A percentile compares a stretch with the other conserved stretches of the same genome.
Conservation (phyloP, 1,140 invertebrate genomes). For the Thalassaphorura encarpata region DNA sequence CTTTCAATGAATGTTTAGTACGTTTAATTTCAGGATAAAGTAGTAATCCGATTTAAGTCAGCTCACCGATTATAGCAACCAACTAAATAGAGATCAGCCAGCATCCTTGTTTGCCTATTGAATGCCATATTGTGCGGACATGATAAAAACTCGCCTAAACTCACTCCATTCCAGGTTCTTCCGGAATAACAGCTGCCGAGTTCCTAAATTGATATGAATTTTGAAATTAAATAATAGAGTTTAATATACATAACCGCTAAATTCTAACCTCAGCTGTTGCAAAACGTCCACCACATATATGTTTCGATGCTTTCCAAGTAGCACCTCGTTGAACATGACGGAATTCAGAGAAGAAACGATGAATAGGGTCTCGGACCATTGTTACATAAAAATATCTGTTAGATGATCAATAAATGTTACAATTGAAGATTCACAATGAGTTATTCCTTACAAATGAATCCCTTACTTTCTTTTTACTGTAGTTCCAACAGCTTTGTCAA, state of each 20-base stretch:
- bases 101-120: slow-evolving; percentile 95
- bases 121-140: slow-evolving; percentile 88
- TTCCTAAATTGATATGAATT: slow-evolving; percentile 39
- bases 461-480: slow-evolving; percentile 54
- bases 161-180: slow-evolving; percentile 52
- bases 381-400: slow-evolving; percentile 90
- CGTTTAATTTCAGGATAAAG: neutral
- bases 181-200: slow-evolving; percentile 68
- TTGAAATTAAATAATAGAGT: neutral
- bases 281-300: slow-evolving; percentile 73
- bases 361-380: slow-evolving; percentile 80
- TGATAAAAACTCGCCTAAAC: slow-evolving; percentile 71
- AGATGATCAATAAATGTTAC: neutral
- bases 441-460: neutral
- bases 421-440: neutral
- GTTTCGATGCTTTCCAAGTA: slow-evolving; percentile 79
- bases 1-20: slow-evolving; percentile 26
- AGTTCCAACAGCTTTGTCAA: slow-evolving; percentile 75
- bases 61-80: slow-evolving; percentile 77
- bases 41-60: neutral
- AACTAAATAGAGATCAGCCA: slow-evolving; percentile 84
- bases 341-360: slow-evolving; percentile 85
- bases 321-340: slow-evolving; percentile 92
- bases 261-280: slow-evolving; percentile 50
- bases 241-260: neutral